These are phyloP conservation scores for Papilio demoleus DNA, from an alignment of 2,888 invertebrate species.

Conservation along the genomic window DNA sequence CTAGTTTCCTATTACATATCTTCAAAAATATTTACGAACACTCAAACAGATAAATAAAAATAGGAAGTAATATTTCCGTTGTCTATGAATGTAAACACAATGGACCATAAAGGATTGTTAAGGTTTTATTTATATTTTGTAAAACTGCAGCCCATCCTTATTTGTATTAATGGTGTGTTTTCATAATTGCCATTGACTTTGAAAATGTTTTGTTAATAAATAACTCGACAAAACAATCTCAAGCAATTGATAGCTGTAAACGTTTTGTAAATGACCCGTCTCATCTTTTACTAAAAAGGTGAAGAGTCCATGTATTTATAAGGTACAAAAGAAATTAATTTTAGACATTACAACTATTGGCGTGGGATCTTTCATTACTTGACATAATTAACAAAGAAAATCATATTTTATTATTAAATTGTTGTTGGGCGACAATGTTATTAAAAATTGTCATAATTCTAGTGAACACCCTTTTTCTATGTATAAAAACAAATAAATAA, in stretches of 20 bases:
- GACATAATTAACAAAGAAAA: neutral
- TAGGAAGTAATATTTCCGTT: neutral
- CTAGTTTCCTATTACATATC: constrained; percentile 26
- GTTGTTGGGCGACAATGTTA: neutral
- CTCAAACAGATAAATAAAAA: neutral
- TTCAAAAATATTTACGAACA: neutral
- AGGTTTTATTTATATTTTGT: neutral
- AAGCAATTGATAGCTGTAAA: neutral
- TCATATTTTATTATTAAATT: no score
- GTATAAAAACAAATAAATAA: neutral
- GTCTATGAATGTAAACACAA: constrained; percentile 4
- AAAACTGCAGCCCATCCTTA: neutral
- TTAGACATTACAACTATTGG: neutral
- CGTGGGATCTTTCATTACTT: neutral
- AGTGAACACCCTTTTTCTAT: neutral
- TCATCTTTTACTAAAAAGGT: neutral
- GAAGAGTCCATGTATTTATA: neutral
- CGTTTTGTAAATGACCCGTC: neutral
- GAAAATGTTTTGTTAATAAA: neutral
- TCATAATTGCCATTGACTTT: neutral
- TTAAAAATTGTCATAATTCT: neutral
- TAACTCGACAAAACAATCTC: constrained; percentile 4
- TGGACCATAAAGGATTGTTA: constrained; percentile 1
- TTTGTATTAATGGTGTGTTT: neutral
- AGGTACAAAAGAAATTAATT: neutral